Evolutionary conservation across 37 sponge, comb jelly and placozoan genomes (phyloP), one percentile per base, ranked within the genome.

Genomic region (Chondrilla cf. caribensis): DNA sequence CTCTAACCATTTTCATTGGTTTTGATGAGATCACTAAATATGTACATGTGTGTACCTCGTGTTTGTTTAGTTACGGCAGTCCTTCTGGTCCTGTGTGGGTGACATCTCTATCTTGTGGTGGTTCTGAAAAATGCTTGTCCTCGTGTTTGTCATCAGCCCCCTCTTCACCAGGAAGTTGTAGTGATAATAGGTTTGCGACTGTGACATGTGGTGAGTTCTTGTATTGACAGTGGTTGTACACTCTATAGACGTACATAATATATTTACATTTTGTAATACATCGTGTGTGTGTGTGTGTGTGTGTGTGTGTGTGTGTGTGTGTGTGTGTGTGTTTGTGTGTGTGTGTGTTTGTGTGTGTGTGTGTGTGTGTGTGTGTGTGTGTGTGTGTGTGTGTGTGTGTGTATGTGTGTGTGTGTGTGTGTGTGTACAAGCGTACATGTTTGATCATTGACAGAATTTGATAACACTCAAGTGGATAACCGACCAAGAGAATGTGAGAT

Each of bases 61-160:
- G 6, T 14, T 47, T 11, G 6, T 11, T 47, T 11, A 47, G 51
- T 11, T 47, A 47, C 51, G 51, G 51, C 51, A 47, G 51, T 47
- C 51, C 51, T 11, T 14, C 9, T 11, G 11, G 51, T 47, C 6
- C 51, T 47, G 76, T 24, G 6, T 73, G 76, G 76, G 25, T 73
- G 44, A 73, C 43, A 18, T 73, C 76, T n/a, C 42, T 40, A 39
- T 25, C 2, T 25, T 73, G 76, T 40, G n/a, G 38, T 43, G 25
- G 42, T 4, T 24, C 43, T 40, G n/a, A 17, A 2, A 73, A 2
- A 1, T 73, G 76, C 25, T 11, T 73, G 42, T 43, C 76, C 17
- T 73, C 76, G 18, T 73, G 76, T 73, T 21, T 73, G 44, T 15
- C 42, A 17, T 37, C 76, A 43, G 76, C 25, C 15, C 76, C 76